Evolutionary conservation across 2,888 invertebrate genomes (phyloP).

Genomic region (Agrotis segetum): DNA sequence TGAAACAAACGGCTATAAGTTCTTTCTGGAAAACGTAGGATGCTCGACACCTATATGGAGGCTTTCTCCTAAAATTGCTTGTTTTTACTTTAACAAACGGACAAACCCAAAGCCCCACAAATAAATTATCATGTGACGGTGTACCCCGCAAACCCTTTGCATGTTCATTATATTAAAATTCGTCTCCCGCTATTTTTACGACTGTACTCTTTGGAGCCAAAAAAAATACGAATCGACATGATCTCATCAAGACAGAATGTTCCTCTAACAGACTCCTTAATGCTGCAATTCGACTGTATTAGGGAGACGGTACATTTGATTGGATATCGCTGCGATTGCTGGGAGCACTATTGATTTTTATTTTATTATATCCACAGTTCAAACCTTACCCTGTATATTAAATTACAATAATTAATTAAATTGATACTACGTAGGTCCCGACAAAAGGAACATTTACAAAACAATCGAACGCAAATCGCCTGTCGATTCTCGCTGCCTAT

Average conservation of each 20-base stretch:
- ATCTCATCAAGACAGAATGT: slow-evolving; percentile 76
- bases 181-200: slow-evolving; percentile 62
- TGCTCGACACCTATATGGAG: too few relatives aligned
- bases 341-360: too few relatives aligned
- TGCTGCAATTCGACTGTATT: slow-evolving; percentile 59
- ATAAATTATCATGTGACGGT: slow-evolving; percentile 28
- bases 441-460: background rate
- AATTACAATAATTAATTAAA: background rate
- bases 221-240: slow-evolving; percentile 64
- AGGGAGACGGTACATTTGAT: slow-evolving; percentile 38
- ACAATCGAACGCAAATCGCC: background rate
- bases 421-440: background rate
- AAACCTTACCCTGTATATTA: background rate
- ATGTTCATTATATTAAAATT: slow-evolving; percentile 63
- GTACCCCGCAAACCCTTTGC: slow-evolving; percentile 47
- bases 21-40: too few relatives aligned
- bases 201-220: slow-evolving; percentile 56
- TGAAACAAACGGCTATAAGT: too few relatives aligned
- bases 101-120: background rate
- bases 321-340: slow-evolving; percentile 17
- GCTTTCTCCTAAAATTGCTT: too few relatives aligned
- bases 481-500: slow-evolving; percentile 2
- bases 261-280: slow-evolving; percentile 80
- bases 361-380: background rate
- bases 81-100: slow-evolving; percentile 16